Evolutionary conservation across 1,140 invertebrate species (phyloP).

Genomic region (Drosophila sproati): DNA sequence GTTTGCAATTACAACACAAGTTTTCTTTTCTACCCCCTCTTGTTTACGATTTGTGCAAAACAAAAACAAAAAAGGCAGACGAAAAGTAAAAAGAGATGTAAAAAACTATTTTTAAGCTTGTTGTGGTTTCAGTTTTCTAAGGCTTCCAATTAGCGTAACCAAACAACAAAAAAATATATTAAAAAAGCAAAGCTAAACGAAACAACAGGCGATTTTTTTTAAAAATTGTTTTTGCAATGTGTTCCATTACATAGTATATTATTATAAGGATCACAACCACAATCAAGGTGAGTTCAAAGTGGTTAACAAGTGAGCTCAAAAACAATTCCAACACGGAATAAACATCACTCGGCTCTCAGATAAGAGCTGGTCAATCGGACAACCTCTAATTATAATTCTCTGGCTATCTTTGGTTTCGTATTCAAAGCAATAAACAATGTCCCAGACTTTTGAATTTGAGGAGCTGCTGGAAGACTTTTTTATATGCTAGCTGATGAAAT

Average conservation of each 20-base stretch:
- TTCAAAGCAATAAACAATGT: slow-evolving; percentile 1
- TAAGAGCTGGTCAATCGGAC: neutral
- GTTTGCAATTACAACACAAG: slow-evolving; percentile 15
- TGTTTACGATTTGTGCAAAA: slow-evolving; percentile 20
- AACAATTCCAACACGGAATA: neutral
- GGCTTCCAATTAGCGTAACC: slow-evolving; percentile 47
- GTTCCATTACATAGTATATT: neutral
- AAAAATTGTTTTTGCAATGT: neutral
- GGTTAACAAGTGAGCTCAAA: neutral
- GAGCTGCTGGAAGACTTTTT: neutral
- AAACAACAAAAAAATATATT: neutral
- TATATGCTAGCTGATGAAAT: slow-evolving; percentile 24
- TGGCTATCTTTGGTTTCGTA: slow-evolving; percentile 10
- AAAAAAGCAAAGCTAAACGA: slow-evolving; percentile 13
- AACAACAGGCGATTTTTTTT: neutral
- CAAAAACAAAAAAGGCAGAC: slow-evolving; percentile 15
- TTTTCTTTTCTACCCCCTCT: slow-evolving; percentile 18
- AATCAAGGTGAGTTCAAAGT: slow-evolving; percentile 6
- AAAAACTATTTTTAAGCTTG: slow-evolving; percentile 43
- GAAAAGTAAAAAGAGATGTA: slow-evolving; percentile 9
- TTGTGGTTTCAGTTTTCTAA: slow-evolving; percentile 54
- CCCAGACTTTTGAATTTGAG: slow-evolving; percentile 9
- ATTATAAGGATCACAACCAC: slow-evolving; percentile 1
- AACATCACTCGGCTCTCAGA: slow-evolving; percentile 1
- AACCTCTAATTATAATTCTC: slow-evolving; percentile 3